These are phyloP conservation scores for Beaufortia kweichowensis DNA, from an alignment of 2,113 vertebrate genomes.

Conservation along the genomic window DNA sequence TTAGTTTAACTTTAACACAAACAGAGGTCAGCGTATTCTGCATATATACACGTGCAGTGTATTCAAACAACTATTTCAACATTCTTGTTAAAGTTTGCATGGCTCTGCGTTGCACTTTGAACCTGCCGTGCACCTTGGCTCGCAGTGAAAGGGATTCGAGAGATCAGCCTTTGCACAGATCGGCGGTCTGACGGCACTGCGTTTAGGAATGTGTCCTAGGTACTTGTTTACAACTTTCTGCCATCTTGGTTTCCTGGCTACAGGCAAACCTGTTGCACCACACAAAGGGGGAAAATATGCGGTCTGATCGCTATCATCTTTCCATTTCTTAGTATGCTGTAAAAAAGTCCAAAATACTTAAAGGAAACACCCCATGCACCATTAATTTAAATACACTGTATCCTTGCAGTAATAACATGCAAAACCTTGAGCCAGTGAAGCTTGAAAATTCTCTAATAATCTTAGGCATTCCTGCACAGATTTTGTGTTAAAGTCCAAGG, in stretches of 20 bases:
- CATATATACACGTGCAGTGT: not conserved
- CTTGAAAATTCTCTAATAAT: slow-evolving; percentile 53
- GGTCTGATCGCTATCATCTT: slow-evolving; percentile 40
- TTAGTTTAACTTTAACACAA: not conserved
- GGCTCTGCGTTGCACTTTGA: slow-evolving; percentile 68
- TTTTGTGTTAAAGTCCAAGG: slow-evolving; percentile 69
- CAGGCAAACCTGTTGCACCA: slow-evolving; percentile 68
- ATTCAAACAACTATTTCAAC: slow-evolving; percentile 28
- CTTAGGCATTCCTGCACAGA: slow-evolving; percentile 65
- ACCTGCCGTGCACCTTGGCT: slow-evolving; percentile 66
- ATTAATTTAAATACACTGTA: not conserved
- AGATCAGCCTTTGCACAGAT: slow-evolving; percentile 53
- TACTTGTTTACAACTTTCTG: slow-evolving; percentile 68
- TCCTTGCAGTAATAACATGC: slow-evolving; percentile 28
- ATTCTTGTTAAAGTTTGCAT: slow-evolving; percentile 53
- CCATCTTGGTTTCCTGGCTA: slow-evolving; percentile 67
- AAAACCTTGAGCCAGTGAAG: slow-evolving; percentile 35
- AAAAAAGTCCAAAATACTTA: not conserved
- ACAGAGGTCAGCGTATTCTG: no score
- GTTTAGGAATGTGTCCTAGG: slow-evolving; percentile 76
- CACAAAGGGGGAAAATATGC: slow-evolving; percentile 61
- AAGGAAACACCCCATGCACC: slow-evolving; percentile 1
- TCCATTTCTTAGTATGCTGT: slow-evolving; percentile 1
- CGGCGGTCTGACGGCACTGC: slow-evolving; percentile 56
- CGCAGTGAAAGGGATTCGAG: slow-evolving; percentile 62